Evolutionary conservation across 2,797 vertebrate species (phyloP).

Genomic region (Limnodromus scolopaceus): DNA sequence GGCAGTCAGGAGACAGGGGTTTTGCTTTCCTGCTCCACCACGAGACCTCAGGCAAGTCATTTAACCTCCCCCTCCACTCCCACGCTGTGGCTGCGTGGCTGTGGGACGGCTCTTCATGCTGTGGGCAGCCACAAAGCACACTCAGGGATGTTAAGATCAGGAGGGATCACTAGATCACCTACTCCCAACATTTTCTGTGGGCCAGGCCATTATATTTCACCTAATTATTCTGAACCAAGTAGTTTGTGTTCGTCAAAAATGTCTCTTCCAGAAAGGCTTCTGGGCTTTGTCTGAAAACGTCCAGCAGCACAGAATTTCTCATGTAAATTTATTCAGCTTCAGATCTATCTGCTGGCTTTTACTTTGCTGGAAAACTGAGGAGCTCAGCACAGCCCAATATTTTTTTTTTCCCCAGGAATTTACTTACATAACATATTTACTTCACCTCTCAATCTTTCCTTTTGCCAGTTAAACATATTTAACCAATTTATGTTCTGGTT

Average conservation of each 20-base stretch:
- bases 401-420: background rate
- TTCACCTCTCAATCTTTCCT: background rate
- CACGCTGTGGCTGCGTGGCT: background rate
- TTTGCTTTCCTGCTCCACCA: background rate
- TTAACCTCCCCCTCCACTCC: background rate
- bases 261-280: background rate
- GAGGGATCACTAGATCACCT: background rate
- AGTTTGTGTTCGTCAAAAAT: background rate
- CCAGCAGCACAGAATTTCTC: background rate
- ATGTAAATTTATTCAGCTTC: background rate
- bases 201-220: background rate
- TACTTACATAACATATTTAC: background rate
- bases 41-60: background rate
- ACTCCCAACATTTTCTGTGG: background rate
- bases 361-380: background rate
- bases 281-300: background rate
- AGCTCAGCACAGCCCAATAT: background rate
- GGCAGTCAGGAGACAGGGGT: background rate
- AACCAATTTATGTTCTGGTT: background rate
- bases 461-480: background rate
- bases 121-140: background rate
- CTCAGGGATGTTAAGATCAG: rapidly evolving
- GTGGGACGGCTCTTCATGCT: rapidly evolving
- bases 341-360: background rate
- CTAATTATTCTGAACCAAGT: background rate